phyloP scores from a whole-genome alignment of 2,888 invertebrate genomes.

The Ischnura elegans region DNA sequence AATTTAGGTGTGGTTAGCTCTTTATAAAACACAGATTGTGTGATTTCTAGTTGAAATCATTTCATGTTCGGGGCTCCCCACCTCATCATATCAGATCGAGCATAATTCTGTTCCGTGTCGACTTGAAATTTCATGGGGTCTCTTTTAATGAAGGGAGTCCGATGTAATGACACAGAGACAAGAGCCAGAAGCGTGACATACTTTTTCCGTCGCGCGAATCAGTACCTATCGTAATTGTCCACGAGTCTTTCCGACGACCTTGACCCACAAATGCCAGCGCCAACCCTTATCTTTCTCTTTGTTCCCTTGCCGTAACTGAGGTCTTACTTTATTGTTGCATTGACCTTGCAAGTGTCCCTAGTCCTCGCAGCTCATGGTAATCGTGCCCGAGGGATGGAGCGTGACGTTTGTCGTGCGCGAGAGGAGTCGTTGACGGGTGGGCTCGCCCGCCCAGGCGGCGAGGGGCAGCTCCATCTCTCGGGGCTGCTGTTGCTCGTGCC shows the following conservation, averaged over 20 bases:
- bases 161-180: neutral
- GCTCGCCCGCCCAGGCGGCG: neutral
- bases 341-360: neutral
- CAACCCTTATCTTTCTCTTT: neutral
- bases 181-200: neutral
- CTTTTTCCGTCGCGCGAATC: neutral
- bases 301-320: neutral
- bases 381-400: neutral
- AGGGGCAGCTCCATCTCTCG: neutral
- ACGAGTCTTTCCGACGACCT: neutral
- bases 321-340: constrained; percentile 1
- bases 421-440: neutral
- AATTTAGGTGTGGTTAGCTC: neutral
- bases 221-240: neutral
- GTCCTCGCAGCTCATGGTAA: neutral
- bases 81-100: neutral
- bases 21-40: neutral
- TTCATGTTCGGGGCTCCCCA: neutral
- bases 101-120: neutral
- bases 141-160: neutral
- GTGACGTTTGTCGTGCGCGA: neutral
- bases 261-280: neutral
- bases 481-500: neutral
- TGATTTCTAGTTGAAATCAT: neutral
- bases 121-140: neutral